phyloP scores from a whole-genome alignment of 37 sponge, comb jelly and placozoan genomes.

The Mnemiopsis leidyi region DNA sequence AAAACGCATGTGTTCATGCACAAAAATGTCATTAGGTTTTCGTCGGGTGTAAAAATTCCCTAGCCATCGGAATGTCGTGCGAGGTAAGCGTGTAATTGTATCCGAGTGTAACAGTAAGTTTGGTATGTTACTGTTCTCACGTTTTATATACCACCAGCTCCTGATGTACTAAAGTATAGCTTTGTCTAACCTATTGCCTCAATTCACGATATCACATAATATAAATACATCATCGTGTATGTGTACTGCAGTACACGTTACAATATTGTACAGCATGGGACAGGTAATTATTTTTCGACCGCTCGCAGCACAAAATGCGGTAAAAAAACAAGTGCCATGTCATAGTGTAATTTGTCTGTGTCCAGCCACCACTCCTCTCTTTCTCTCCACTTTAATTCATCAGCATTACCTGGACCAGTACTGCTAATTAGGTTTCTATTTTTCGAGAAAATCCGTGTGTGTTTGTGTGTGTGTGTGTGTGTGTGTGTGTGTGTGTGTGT shows the following conservation, averaged over 20 bases:
- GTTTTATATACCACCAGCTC: not conserved
- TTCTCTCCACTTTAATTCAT: not conserved
- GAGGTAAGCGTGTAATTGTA: not conserved
- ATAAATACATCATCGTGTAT: no score
- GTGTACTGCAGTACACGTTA: not conserved
- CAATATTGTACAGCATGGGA: not conserved
- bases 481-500: not conserved
- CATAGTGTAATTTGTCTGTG: not conserved
- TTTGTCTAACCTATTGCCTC: not conserved
- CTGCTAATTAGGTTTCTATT: not conserved
- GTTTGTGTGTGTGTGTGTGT: not conserved
- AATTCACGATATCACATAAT: not conserved
- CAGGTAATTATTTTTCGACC: not conserved
- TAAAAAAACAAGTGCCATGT: not conserved
- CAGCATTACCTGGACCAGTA: not conserved
- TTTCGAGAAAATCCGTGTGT: not conserved
- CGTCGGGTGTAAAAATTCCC: not conserved
- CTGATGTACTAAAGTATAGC: not conserved
- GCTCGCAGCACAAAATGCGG: not conserved
- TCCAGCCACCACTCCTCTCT: not conserved
- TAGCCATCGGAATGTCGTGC: not conserved
- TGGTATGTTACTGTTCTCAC: not conserved
- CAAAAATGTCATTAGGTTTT: not conserved
- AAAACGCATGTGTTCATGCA: not conserved
- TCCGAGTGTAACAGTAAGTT: not conserved